Base-by-base conservation (phyloP, 2,113 vertebrate genomes). In the Toxotes chatareus region DNA sequence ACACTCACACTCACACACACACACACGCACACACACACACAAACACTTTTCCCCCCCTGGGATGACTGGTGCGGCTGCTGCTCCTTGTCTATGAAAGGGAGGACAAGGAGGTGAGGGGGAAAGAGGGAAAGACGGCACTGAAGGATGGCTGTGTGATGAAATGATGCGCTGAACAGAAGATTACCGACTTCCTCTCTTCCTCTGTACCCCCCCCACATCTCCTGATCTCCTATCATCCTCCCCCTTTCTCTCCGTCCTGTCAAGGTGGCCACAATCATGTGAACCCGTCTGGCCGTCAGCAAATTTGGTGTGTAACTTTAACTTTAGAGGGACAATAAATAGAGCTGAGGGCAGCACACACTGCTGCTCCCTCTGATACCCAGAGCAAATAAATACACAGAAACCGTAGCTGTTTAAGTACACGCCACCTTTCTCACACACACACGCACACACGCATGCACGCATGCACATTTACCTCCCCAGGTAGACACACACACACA, bases 51-150 rank as follows among this genome's bases (percentile, higher is more conserved):
- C 78, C 62, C 82, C 92, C 73, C 73, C 11, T 67, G 85, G 90
- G 92, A 92, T 3, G 10, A 38, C 72, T 81, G 75, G 44, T 82
- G 79, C 83, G 89, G 88, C 90, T 93, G 90, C 91, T 91, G 83
- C 80, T 87, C 72, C 83, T 23, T 92, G 93, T 95, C 93, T 86
- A 79, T 71, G 60, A 86, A 90, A 82, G 72, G 36, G 66, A 75
- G 74, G 71, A 80, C 84, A 80, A 76, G 72, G 65, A 81, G 64
- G 79, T 78, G 82, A 87, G 27, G 27, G 27, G 27, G 81, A 61
- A 71, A 32, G 53, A 65, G 56, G 60, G 69, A 60, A n/a, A 77
- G 79, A 80, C 38, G 46, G 44, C 31, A 71, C n/a, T 34, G 67
- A 53, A 12, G 69, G 63, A 53, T n/a, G 64, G 57, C 66, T 79